Percentiles rank a stretch among this genome's conserved stretches.
Evolutionary conservation across 2,888 invertebrate genomes (phyloP).

Genomic region (Patella pellucida): DNA sequence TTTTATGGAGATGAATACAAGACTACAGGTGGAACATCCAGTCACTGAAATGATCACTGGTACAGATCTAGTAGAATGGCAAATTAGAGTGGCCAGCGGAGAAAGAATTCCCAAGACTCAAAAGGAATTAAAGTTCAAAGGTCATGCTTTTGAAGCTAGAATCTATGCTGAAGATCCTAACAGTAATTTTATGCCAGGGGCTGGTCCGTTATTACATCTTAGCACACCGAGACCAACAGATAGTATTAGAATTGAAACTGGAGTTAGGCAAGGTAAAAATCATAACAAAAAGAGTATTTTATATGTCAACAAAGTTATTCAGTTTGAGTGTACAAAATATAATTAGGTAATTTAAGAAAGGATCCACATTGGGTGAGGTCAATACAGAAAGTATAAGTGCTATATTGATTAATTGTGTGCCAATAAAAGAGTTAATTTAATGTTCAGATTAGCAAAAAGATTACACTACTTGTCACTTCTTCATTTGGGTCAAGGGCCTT

Average conservation of each 20-base stretch:
- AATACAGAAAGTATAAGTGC: no score
- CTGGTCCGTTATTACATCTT: conserved; percentile 85
- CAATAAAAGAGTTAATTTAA: no score
- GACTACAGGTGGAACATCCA: conserved; percentile 75
- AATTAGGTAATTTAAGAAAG: no score
- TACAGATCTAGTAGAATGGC: conserved; percentile 98
- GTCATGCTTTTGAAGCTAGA: conserved; percentile 96
- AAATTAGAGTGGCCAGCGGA: conserved; percentile 85
- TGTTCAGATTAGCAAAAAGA: no score
- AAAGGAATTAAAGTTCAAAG: conserved; percentile 81
- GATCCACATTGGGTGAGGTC: no score
- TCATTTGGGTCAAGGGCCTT: no score
- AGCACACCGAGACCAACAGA: conserved; percentile 76
- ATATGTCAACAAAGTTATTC: no score
- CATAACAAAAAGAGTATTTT: not conserved
- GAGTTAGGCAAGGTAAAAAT: conserved; percentile 71
- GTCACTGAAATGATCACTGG: conserved; percentile 97
- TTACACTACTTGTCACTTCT: no score
- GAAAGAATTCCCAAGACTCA: conserved; percentile 87
- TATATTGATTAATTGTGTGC: no score
- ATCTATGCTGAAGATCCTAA: conserved; percentile 90
- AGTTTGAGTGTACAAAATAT: no score
- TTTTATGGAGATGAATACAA: conserved; percentile 99
- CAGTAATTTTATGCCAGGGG: conserved; percentile 91
- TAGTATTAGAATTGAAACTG: conserved; percentile 89